Percentiles rank a stretch among this genome's conserved stretches.
phyloP scores from a whole-genome alignment of 2,113 vertebrate species.

The Tragelaphus imberbis region DNA sequence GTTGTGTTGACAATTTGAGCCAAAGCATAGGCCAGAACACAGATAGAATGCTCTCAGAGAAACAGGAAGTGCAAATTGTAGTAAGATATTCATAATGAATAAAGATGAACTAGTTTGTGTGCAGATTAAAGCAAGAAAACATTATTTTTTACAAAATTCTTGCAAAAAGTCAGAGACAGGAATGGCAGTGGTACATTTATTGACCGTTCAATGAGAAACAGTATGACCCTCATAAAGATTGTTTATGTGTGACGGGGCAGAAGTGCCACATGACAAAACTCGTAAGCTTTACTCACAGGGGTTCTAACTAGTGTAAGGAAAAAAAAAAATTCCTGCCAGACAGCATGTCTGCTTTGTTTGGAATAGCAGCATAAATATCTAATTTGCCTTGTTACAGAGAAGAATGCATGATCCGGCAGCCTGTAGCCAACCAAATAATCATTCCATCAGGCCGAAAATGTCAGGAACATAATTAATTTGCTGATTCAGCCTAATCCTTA shows the following conservation, averaged over 20 bases:
- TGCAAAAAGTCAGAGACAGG: not conserved
- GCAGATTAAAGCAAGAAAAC: not conserved
- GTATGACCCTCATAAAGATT: not conserved
- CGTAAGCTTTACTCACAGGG: constrained; percentile 51
- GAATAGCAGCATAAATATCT: constrained; percentile 72
- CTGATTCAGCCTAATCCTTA: constrained; percentile 61
- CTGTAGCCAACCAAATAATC: constrained; percentile 58
- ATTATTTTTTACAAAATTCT: not conserved
- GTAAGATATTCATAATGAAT: not conserved
- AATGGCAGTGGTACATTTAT: not conserved
- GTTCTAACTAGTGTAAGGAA: constrained; percentile 54
- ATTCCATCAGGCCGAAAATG: constrained; percentile 62
- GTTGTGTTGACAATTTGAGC: not conserved
- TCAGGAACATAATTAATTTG: constrained; percentile 64
- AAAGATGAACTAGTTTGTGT: not conserved
- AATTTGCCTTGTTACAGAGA: constrained; percentile 69
- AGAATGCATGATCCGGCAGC: constrained; percentile 64
- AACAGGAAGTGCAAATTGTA: not conserved
- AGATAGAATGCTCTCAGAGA: not conserved
- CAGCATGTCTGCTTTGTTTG: constrained; percentile 72
- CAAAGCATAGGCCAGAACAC: not conserved
- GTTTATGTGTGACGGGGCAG: constrained; percentile 33
- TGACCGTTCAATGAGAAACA: constrained; percentile 37
- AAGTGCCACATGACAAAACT: constrained; percentile 37
- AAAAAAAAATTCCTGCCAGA: constrained; percentile 64